Evolutionary conservation across 2,888 invertebrate genomes (phyloP), one percentile per base, ranked within the genome.

Genomic region (Drosophila pegasa): DNA sequence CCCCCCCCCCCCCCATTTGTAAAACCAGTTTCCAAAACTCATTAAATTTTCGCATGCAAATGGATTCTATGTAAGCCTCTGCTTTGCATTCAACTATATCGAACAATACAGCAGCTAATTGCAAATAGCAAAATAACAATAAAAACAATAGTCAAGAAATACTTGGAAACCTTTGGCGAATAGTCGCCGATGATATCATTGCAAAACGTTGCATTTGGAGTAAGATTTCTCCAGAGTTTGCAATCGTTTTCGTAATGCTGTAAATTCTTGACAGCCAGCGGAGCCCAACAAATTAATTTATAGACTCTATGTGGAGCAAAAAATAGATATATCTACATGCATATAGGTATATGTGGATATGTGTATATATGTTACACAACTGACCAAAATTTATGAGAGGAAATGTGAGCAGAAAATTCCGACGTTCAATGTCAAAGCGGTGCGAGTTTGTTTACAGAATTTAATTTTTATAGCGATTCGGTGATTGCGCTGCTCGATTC

Each of bases 301-400:
- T 68, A 55, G 59, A 66, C 80, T 60, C 59, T 56, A 37, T 60
- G 25, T 47, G 25, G 20, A 38, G 12, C 56, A 37, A 55, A 66
- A 61, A 66, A 47, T 9, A 1, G 4, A 33, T 50, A 33, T 6
- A 33, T 14, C 14, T 18, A 47, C 25, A 25, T 25, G n/a, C n/a
- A 25, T 25, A 14, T 22, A 22, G 1, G n/a, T 43, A n/a, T 27
- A 22, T 14, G 9, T 4, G n/a, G n/a, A 14, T 16, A 35, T 33
- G 20, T 48, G 9, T 33, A 48, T 47, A 9, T 52, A 64, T 51
- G 71, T 83, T 83, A 87, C 83, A 82, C 81, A 82, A 82, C 67
- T 81, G 69, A 67, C 64, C 66, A 83, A 78, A 85, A 85, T 83
- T 79, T 87, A 87, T 83, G 71, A 55, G 68, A 71, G 82, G 86